Evolutionary conservation across 2,888 invertebrate genomes (phyloP).

Genomic region (Horisme vitalbata): DNA sequence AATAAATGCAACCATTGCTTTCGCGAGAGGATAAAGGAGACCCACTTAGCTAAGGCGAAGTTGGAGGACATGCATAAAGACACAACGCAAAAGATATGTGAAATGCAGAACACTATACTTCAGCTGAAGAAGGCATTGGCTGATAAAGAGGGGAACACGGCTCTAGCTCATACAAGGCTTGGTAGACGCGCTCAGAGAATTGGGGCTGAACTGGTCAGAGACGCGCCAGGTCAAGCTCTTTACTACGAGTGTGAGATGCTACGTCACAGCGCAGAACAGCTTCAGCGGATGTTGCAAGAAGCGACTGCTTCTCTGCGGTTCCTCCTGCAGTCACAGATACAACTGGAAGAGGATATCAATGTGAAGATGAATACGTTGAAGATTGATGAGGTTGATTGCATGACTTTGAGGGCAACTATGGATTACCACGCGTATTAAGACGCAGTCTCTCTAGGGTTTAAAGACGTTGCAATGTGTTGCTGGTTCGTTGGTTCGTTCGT

Average conservation of each 20-base stretch:
- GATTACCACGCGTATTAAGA: conserved; percentile 87
- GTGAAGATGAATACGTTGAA: conserved; percentile 95
- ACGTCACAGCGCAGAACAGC: conserved; percentile 84
- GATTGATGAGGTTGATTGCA: conserved; percentile 96
- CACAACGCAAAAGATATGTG: conserved; percentile 85
- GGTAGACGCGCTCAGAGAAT: conserved; percentile 91
- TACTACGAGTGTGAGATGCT: conserved; percentile 88
- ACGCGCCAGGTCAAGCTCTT: conserved; percentile 89
- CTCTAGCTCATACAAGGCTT: conserved; percentile 91
- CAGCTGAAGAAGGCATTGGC: conserved; percentile 89
- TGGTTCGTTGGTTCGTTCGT: no score
- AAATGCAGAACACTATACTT: conserved; percentile 91
- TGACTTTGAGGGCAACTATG: conserved; percentile 89
- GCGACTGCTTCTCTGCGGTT: conserved; percentile 90
- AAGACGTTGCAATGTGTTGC: no score
- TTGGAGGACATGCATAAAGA: conserved; percentile 93
- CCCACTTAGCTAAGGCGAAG: conserved; percentile 89
- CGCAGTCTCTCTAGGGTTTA: no score
- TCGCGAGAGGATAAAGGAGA: conserved; percentile 88
- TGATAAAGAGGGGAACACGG: conserved; percentile 92
- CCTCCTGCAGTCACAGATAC: conserved; percentile 92
- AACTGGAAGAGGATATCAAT: conserved; percentile 96
- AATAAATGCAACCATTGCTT: conserved; percentile 91
- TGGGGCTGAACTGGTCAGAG: conserved; percentile 91
- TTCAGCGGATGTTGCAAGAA: conserved; percentile 88